Percentiles rank a stretch among this genome's conserved stretches.
phyloP scores from a whole-genome alignment of 2,797 vertebrate species.

The Chelon labrosus region DNA sequence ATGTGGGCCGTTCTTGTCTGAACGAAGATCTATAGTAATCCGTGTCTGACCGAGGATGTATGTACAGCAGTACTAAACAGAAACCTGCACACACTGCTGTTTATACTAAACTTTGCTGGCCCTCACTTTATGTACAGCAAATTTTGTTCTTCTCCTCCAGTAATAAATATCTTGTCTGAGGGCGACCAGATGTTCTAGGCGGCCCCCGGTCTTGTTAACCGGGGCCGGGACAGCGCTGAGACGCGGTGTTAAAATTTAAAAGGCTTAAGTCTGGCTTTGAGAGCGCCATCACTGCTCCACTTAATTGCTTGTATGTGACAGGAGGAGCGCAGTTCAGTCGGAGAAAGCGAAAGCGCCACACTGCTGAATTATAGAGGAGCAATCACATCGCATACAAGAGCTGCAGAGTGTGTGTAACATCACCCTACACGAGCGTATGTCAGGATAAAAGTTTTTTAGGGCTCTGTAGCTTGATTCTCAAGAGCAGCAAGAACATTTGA shows the following conservation, averaged over 20 bases:
- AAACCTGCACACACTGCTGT: background rate
- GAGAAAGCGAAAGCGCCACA: conserved; percentile 36
- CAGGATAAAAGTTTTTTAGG: conserved; percentile 1
- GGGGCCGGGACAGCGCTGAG: conserved; percentile 26
- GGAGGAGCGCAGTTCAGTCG: conserved; percentile 32
- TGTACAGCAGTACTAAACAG: background rate
- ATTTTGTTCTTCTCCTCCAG: conserved; percentile 3
- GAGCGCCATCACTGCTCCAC: conserved; percentile 40
- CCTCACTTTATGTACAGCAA: background rate
- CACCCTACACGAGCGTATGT: background rate
- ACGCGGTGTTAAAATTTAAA: conserved; percentile 58
- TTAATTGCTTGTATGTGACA: conserved; percentile 49
- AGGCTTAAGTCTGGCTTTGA: conserved; percentile 54
- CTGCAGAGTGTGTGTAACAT: background rate
- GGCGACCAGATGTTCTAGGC: conserved; percentile 57
- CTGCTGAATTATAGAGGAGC: conserved; percentile 50
- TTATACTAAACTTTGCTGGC: background rate
- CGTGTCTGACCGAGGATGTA: background rate
- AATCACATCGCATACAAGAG: background rate
- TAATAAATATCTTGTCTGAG: conserved; percentile 58
- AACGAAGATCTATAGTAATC: background rate
- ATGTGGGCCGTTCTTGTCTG: no score
- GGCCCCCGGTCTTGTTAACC: conserved; percentile 53
- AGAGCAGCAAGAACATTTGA: background rate
- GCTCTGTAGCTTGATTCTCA: conserved; percentile 5